These are phyloP conservation scores for Agapornis roseicollis DNA, from an alignment of 2,113 vertebrate genomes.

Conservation along the genomic window DNA sequence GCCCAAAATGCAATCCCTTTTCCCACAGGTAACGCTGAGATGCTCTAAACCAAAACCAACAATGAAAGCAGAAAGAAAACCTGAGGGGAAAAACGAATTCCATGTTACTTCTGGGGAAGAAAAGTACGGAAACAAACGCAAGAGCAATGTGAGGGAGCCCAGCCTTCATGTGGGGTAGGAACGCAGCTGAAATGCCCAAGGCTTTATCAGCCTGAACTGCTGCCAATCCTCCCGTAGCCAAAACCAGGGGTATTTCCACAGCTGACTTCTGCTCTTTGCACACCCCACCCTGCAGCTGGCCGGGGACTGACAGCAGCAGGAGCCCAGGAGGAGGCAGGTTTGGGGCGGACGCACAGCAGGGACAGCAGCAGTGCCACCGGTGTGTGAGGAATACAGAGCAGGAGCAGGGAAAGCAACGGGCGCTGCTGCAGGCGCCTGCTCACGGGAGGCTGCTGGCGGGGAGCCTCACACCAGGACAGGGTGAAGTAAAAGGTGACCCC, in stretches of 20 bases:
- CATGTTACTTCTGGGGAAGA: background rate
- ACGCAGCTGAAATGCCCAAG: background rate
- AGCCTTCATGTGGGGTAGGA: background rate
- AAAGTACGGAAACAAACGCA: background rate
- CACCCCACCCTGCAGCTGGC: too few relatives aligned
- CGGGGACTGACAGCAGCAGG: background rate
- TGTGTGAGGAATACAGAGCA: background rate
- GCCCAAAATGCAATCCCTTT: background rate
- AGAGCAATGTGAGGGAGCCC: background rate
- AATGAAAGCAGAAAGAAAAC: background rate
- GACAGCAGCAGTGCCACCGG: background rate
- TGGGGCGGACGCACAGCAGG: background rate
- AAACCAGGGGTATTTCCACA: background rate
- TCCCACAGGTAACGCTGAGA: background rate
- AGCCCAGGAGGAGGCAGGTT: background rate
- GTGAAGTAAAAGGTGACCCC: background rate
- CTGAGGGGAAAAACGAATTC: background rate
- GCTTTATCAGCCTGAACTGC: background rate
- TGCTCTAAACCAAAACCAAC: background rate
- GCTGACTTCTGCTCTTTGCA: background rate
- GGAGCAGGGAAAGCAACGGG: background rate
- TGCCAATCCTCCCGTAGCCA: background rate
- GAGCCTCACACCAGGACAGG: background rate
- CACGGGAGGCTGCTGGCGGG: accelerated
- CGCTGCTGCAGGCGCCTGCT: background rate